phyloP scores from a whole-genome alignment of 2,888 invertebrate genomes.

The Papilio elwesi region DNA sequence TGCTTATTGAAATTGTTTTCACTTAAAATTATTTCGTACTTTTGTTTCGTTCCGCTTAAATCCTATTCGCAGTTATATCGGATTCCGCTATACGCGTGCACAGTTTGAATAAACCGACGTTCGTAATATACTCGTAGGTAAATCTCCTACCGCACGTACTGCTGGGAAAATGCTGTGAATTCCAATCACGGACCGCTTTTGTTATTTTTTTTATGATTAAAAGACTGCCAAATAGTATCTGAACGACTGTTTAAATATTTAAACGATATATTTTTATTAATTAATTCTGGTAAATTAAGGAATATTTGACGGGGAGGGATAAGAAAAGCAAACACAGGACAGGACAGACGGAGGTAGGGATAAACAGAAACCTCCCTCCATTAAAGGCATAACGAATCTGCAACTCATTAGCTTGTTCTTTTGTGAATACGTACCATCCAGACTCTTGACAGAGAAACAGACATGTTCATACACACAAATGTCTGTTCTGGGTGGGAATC shows the following conservation, averaged over 20 bases:
- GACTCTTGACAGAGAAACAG: no score
- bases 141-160: conserved; percentile 33
- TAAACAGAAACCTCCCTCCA: no score
- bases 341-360: no score
- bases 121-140: conserved; percentile 36
- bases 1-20: conserved; percentile 1
- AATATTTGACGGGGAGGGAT: no score
- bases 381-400: no score
- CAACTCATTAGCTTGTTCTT: no score
- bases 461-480: no score
- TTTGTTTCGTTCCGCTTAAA: conserved; percentile 25
- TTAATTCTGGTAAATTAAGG: no score
- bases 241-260: not conserved
- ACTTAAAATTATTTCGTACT: conserved; percentile 5
- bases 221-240: conserved; percentile 9
- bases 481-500: no score
- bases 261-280: not conserved
- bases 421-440: no score
- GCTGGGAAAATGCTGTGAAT: conserved; percentile 37
- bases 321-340: no score
- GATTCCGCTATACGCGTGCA: conserved; percentile 30
- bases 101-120: conserved; percentile 32
- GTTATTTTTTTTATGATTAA: conserved; percentile 23
- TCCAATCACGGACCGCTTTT: conserved; percentile 34
- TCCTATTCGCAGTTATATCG: conserved; percentile 32